Conservation (phyloP, 2,888 invertebrate genomes). For the Pelosia muscerda region DNA sequence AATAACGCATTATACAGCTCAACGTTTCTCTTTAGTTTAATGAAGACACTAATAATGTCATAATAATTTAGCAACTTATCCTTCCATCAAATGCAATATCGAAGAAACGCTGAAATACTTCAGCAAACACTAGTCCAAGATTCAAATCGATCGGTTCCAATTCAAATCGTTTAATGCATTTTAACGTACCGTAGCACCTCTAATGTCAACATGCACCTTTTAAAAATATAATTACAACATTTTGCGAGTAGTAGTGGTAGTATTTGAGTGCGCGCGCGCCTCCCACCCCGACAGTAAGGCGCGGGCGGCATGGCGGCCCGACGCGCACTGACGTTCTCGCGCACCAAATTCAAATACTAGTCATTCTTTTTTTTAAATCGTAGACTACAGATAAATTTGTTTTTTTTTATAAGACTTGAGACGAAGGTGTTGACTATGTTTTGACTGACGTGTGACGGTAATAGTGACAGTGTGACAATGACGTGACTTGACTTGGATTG, state of each 20-base stretch:
- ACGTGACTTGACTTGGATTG: slow-evolving; percentile 59
- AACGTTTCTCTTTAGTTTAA: neutral
- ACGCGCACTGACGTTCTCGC: slow-evolving; percentile 66
- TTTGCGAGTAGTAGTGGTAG: slow-evolving; percentile 74
- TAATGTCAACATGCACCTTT: slow-evolving; percentile 64
- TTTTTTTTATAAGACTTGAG: slow-evolving; percentile 54
- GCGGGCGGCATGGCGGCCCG: slow-evolving; percentile 74
- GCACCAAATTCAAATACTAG: slow-evolving; percentile 75
- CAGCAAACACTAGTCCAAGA: slow-evolving; percentile 13
- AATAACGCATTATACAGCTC: neutral
- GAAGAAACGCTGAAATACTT: slow-evolving; percentile 20
- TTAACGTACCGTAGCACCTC: slow-evolving; percentile 57
- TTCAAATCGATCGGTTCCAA: slow-evolving; percentile 59
- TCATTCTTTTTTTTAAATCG: slow-evolving; percentile 60
- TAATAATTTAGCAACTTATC: slow-evolving; percentile 27
- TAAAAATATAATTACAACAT: slow-evolving; percentile 63
- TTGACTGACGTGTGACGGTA: slow-evolving; percentile 49
- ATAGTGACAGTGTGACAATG: slow-evolving; percentile 54
- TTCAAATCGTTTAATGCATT: slow-evolving; percentile 52
- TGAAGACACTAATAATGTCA: slow-evolving; percentile 12
- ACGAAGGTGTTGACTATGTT: slow-evolving; percentile 54
- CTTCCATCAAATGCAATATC: slow-evolving; percentile 22
- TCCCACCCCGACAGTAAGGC: slow-evolving; percentile 70
- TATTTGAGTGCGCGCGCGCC: slow-evolving; percentile 69
- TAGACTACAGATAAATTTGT: slow-evolving; percentile 41